Percentiles rank a stretch among this genome's conserved stretches.
Conservation (phyloP, 1,140 invertebrate genomes). For the Papilio polytes region DNA sequence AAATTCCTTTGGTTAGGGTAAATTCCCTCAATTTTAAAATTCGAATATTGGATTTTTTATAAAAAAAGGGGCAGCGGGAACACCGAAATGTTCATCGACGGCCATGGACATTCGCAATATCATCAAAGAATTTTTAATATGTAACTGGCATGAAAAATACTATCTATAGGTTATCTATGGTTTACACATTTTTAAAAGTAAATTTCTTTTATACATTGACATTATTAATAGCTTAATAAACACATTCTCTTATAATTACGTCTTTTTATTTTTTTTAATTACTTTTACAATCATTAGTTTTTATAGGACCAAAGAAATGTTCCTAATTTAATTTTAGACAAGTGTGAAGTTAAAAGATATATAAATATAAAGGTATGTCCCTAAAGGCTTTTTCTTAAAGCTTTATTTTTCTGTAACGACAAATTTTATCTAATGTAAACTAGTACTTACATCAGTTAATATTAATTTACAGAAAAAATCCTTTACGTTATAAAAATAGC, state of each 20-base stretch:
- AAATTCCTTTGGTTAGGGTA: no score
- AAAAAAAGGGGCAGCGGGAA: no score
- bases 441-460: slow-evolving; percentile 8
- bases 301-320: background rate
- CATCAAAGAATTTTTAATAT: no score
- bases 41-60: no score
- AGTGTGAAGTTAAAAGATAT: background rate
- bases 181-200: background rate
- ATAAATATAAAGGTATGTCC: slow-evolving; percentile 47
- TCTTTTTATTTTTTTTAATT: background rate
- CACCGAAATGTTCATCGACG: no score
- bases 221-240: background rate
- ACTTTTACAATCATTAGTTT: no score
- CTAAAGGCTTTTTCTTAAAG: slow-evolving; percentile 60
- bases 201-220: background rate
- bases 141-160: no score
- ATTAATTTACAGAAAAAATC: background rate
- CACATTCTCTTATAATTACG: background rate
- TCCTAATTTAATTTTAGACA: background rate
- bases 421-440: slow-evolving; percentile 35
- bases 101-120: no score
- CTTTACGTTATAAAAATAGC: background rate
- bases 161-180: background rate
- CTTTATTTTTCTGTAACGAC: slow-evolving; percentile 59
- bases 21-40: no score